A percentile compares a stretch with the other conserved stretches of the same genome.
These are phyloP conservation scores for Pentalonia nigronervosa DNA, from an alignment of 1,140 invertebrate genomes.

Conservation along the genomic window DNA sequence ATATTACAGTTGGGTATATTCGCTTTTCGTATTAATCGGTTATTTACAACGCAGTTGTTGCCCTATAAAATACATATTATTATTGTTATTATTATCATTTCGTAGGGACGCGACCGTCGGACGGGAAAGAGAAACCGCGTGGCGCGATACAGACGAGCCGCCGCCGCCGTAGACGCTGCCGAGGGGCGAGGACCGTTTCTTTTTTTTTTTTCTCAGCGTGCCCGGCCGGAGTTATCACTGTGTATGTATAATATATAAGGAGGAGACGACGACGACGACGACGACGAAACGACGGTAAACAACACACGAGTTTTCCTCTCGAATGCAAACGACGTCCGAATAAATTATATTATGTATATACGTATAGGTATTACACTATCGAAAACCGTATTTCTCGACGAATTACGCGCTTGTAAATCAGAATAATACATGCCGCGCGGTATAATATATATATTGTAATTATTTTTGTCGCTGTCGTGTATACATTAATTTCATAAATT, in stretches of 20 bases:
- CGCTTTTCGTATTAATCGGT: conserved; percentile 56
- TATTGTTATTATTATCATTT: neutral
- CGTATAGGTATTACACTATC: neutral
- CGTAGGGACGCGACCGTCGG: conserved; percentile 12
- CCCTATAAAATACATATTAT: conserved; percentile 44
- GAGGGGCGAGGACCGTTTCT: neutral
- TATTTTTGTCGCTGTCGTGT: neutral
- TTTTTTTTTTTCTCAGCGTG: too few species aligned
- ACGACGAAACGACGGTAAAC: neutral
- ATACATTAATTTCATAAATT: neutral
- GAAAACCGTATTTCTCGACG: neutral
- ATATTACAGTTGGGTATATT: neutral
- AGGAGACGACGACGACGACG: neutral
- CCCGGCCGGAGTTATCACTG: neutral
- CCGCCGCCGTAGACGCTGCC: neutral
- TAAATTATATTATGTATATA: neutral
- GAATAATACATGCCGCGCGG: neutral
- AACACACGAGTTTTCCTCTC: neutral
- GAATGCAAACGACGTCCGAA: neutral
- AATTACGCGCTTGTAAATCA: neutral
- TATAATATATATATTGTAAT: conserved; percentile 14
- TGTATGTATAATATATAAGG: too few species aligned
- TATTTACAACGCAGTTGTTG: conserved; percentile 57
- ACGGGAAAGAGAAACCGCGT: neutral
- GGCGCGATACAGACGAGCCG: neutral